A percentile compares a stretch with the other conserved stretches of the same genome.
Evolutionary conservation across 2,797 vertebrate species (phyloP).

Genomic region (Sebastes diploproa): DNA sequence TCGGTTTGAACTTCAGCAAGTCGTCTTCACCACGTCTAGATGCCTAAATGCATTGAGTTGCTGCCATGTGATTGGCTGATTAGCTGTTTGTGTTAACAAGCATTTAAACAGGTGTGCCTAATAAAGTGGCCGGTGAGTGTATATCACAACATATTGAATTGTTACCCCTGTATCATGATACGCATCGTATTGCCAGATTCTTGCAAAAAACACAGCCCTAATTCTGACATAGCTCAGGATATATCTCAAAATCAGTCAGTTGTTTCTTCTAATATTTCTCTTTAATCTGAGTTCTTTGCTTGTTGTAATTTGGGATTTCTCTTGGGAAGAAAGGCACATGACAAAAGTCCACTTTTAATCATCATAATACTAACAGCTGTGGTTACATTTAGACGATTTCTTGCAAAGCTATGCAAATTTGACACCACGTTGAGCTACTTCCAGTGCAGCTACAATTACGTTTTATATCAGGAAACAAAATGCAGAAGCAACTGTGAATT

Average conservation of each 20-base stretch:
- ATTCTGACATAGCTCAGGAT: neutral
- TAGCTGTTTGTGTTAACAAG: too few relatives aligned
- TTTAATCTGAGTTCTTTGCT: neutral
- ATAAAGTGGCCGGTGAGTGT: too few relatives aligned
- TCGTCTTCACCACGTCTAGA: too few relatives aligned
- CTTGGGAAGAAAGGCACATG: neutral
- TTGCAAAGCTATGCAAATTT: neutral
- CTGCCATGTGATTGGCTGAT: too few relatives aligned
- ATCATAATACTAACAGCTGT: neutral
- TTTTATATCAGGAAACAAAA: neutral
- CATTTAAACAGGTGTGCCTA: too few relatives aligned
- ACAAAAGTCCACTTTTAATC: neutral
- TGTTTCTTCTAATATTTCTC: accelerated
- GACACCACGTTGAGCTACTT: neutral
- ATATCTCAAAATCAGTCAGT: too few relatives aligned
- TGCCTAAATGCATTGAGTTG: accelerated
- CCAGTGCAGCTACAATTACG: neutral
- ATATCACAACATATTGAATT: too few relatives aligned
- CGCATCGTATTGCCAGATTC: too few relatives aligned
- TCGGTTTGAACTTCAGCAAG: too few relatives aligned
- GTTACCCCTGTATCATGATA: too few relatives aligned
- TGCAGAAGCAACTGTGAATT: neutral
- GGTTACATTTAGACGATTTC: neutral
- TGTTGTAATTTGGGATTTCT: neutral
- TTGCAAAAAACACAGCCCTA: too few relatives aligned